Percentiles rank a stretch among this genome's conserved stretches.
phyloP scores from a whole-genome alignment of 2,113 vertebrate species.

The Zapus hudsonius region DNA sequence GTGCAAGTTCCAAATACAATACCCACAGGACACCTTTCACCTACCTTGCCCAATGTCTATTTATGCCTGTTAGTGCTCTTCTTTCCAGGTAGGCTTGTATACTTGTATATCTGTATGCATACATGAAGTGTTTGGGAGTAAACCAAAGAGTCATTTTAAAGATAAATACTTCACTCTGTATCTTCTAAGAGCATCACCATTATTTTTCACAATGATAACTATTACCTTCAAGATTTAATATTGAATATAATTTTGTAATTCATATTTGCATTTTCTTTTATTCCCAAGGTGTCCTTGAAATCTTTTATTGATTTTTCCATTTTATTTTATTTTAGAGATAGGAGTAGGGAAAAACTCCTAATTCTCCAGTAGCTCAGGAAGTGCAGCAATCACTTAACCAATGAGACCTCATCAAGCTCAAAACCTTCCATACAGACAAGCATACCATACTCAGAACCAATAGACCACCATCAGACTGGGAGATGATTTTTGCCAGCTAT shows the following conservation, averaged over 20 bases:
- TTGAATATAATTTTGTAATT: conserved; percentile 5
- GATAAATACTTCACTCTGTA: background rate
- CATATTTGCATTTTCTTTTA: conserved; percentile 33
- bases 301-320: no score
- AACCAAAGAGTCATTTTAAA: background rate
- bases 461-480: no score
- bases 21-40: background rate
- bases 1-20: background rate
- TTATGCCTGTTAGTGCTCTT: no score
- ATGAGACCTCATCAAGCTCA: no score
- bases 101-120: background rate
- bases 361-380: no score
- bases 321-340: no score
- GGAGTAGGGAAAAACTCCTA: no score
- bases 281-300: background rate
- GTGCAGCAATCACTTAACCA: no score
- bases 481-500: no score
- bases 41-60: background rate
- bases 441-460: no score
- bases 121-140: background rate
- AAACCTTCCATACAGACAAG: no score
- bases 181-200: background rate
- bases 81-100: background rate
- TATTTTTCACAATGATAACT: background rate
- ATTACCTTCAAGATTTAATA: background rate